Conservation (phyloP, 2,797 vertebrate species). For the Perodicticus potto region DNA sequence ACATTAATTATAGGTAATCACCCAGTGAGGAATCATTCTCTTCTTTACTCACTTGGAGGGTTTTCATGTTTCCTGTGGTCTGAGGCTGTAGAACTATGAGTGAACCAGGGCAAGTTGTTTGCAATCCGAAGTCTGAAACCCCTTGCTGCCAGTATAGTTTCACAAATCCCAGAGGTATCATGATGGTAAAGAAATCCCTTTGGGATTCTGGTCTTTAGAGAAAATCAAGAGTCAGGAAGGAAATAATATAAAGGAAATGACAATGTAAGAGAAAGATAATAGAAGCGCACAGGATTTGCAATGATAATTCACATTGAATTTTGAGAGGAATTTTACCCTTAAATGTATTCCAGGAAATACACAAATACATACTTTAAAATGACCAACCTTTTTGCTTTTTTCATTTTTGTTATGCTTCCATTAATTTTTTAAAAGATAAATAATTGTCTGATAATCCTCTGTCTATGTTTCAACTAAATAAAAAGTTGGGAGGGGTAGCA, state of each 20-base stretch:
- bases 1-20: background rate
- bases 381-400: background rate
- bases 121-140: fast-evolving
- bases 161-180: background rate
- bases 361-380: background rate
- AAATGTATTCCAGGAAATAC: background rate
- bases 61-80: background rate
- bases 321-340: background rate
- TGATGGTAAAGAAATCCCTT: background rate
- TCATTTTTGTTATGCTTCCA: background rate
- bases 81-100: fast-evolving
- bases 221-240: background rate
- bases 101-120: fast-evolving
- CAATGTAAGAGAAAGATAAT: background rate
- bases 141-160: fast-evolving
- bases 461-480: background rate
- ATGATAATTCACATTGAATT: background rate
- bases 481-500: fast-evolving
- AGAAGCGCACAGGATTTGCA: background rate
- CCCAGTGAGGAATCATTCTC: background rate
- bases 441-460: background rate
- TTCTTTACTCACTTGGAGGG: background rate
- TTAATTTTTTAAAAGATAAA: background rate
- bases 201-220: background rate
- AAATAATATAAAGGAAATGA: background rate